Conservation (phyloP, 92 coral and sea anemone species). For the Epizoanthus ramosus region DNA sequence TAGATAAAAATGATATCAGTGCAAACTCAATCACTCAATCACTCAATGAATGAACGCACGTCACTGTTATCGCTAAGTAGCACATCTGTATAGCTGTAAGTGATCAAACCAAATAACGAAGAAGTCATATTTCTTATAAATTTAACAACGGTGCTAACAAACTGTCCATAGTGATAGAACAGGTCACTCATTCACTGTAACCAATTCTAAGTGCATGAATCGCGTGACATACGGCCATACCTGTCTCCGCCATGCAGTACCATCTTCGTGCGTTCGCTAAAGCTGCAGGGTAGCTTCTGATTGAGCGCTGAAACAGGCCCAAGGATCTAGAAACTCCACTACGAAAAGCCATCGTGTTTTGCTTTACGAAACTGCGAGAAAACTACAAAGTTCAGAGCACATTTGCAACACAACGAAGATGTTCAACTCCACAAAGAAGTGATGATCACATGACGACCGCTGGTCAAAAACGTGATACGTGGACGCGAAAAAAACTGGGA, state of each 20-base stretch:
- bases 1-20: too few species aligned
- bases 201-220: not conserved
- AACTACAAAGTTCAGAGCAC: too few species aligned
- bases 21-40: too few species aligned
- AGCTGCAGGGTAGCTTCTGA: constrained; percentile 32
- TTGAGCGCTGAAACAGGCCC: constrained; percentile 27
- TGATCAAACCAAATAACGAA: too few species aligned
- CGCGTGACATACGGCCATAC: constrained; percentile 23
- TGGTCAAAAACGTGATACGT: constrained; percentile 28
- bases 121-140: too few species aligned
- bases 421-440: not conserved
- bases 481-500: not conserved
- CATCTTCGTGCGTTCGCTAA: constrained; percentile 38
- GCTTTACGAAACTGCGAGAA: not conserved
- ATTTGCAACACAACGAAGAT: not conserved
- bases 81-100: too few species aligned
- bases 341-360: constrained; percentile 59
- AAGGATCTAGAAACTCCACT: constrained; percentile 46
- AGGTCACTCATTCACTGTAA: not conserved
- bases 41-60: too few species aligned
- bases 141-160: too few species aligned
- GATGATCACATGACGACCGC: constrained; percentile 38
- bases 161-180: not conserved
- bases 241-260: constrained; percentile 37
- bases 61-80: too few species aligned